Percentiles rank a stretch among this genome's conserved stretches.
Evolutionary conservation across 1,140 invertebrate genomes (phyloP).

Genomic region (Epicauta chinensis): DNA sequence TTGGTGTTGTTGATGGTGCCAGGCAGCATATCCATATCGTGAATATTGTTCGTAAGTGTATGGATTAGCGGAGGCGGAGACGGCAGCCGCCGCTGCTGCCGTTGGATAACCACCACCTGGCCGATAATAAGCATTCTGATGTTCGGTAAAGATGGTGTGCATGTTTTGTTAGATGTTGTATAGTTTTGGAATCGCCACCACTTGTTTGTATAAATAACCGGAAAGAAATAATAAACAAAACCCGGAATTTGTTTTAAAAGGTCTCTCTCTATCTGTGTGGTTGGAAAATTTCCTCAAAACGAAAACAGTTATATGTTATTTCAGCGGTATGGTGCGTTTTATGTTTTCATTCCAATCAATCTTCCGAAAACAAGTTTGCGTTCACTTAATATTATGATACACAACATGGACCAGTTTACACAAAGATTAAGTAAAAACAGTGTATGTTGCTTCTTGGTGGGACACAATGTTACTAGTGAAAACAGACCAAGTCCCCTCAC

Average conservation of each 20-base stretch:
- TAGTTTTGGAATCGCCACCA: constrained; percentile 2
- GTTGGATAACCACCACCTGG: constrained; percentile 32
- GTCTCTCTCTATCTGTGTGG: background rate
- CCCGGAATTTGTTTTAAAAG: too few species aligned
- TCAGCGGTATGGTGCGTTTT: constrained; percentile 27
- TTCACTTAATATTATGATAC: constrained; percentile 45
- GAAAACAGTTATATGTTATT: constrained; percentile 34
- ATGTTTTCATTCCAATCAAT: constrained; percentile 41
- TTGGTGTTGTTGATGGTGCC: constrained; percentile 61
- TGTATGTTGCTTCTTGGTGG: constrained; percentile 39
- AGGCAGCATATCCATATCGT: constrained; percentile 64
- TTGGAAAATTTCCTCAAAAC: constrained; percentile 27
- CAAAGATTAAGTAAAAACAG: constrained; percentile 46
- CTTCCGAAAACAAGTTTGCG: constrained; percentile 42
- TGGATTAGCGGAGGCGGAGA: constrained; percentile 46
- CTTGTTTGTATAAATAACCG: constrained; percentile 26
- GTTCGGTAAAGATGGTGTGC: constrained; percentile 79
- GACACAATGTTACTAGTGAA: constrained; percentile 45
- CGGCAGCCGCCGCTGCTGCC: constrained; percentile 42
- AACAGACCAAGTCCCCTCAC: constrained; percentile 30
- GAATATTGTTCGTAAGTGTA: constrained; percentile 66
- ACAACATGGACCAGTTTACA: constrained; percentile 45
- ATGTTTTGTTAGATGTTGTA: constrained; percentile 45
- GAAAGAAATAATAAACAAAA: constrained; percentile 30
- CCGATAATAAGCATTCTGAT: constrained; percentile 69